phyloP scores from a whole-genome alignment of 2,113 vertebrate genomes.

The Riparia riparia region DNA sequence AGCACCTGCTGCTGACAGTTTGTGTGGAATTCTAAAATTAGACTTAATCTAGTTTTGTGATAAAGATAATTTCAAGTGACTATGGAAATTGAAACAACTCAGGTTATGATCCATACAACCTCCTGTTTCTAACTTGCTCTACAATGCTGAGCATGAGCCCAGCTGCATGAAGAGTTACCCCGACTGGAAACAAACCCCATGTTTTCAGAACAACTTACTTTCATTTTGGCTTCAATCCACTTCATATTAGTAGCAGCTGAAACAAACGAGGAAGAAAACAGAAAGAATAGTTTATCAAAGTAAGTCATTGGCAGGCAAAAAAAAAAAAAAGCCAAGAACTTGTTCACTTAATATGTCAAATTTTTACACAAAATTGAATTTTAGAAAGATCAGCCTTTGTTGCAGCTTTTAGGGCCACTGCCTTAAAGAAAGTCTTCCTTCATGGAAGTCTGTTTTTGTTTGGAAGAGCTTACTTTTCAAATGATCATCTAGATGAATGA shows the following conservation, averaged over 20 bases:
- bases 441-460: neutral
- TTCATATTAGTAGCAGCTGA: conserved; percentile 99
- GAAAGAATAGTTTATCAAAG: conserved; percentile 30
- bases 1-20: neutral
- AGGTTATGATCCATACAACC: neutral
- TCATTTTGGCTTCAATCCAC: conserved; percentile 99
- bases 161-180: neutral
- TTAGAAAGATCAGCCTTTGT: neutral
- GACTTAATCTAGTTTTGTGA: neutral
- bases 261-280: conserved; percentile 48
- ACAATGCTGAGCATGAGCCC: accelerated
- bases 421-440: neutral
- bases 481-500: neutral
- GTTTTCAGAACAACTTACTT: conserved; percentile 82
- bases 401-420: neutral
- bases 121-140: neutral
- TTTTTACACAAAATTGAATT: neutral
- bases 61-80: neutral
- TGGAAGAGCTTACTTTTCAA: neutral
- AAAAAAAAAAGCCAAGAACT: neutral
- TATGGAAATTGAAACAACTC: neutral
- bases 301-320: neutral
- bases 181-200: neutral
- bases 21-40: conserved; percentile 25
- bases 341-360: neutral